Base-by-base conservation (phyloP, 1,140 invertebrate species). In the Ostrea denselamellosa region DNA sequence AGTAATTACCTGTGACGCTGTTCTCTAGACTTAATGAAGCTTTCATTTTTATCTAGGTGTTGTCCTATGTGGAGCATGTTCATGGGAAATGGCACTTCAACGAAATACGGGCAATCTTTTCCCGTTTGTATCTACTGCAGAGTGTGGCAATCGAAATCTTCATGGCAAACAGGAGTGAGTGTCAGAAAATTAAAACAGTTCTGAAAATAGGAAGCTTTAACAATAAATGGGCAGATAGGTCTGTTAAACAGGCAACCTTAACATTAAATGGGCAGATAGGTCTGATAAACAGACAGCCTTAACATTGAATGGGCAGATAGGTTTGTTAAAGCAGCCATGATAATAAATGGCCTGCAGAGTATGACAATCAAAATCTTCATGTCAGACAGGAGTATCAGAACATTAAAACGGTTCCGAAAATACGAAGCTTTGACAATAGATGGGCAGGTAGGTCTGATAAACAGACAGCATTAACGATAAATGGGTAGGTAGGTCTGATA, bases 81-180 rank as follows among this genome's bases (percentile, higher is more conserved):
- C 99, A 99, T 95, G 98, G 98, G 90, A 99, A 99, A 96, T 99
- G 99, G 99, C 98, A 99, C 95, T 99, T 99, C 95, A 98, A 98
- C 86, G 99, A 99, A 95, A 98, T 99, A 83, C 97, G 99, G 22
- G 99, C 99, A 56, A 99, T 99, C 91, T 99, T 99, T 95, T 98
- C 98, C 3, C 96, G 99, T 8, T 96, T 98, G 56, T 99, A 99
- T 94, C 96, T 99, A 17, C 96, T 99, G 81, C 99, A 99, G 95
- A 99, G 99, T 95, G 97, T 98, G 65, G 98, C 98, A 82, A 97
- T 99, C 92, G 99, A 99, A 95, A 99, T 99, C 92, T 99, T 99
- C 95, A 96, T 99, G 83, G 98, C 99, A 28, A 99, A 98, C 95
- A 96, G 99, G 96, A 99, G 98, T 99, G 96, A 97, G 94, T 91